Percentiles rank a stretch among this genome's conserved stretches.
Evolutionary conservation across 1,140 invertebrate species (phyloP).

Genomic region (Pseudobourletiella spinata): DNA sequence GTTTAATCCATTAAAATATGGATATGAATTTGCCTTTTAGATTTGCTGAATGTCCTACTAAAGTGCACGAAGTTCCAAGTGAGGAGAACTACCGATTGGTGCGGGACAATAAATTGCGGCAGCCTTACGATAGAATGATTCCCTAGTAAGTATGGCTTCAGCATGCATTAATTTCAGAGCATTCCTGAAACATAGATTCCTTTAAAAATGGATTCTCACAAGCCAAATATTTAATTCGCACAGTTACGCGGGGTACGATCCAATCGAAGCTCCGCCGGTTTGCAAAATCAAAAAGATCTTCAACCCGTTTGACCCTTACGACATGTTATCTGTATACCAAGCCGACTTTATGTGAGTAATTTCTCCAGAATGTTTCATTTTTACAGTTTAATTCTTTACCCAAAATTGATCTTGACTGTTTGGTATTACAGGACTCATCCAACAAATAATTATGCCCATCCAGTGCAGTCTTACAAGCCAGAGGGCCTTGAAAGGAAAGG

Average conservation of each 20-base stretch:
- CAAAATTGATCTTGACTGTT: neutral
- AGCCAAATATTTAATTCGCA: too few relatives aligned
- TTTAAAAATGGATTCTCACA: slow-evolving; percentile 3
- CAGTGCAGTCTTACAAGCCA: slow-evolving; percentile 6
- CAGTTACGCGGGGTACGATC: slow-evolving; percentile 19
- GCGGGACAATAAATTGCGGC: slow-evolving; percentile 21
- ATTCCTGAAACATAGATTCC: neutral
- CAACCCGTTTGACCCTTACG: slow-evolving; percentile 21
- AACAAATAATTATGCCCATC: slow-evolving; percentile 17
- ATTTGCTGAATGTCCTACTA: slow-evolving; percentile 23
- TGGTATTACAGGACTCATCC: slow-evolving; percentile 10
- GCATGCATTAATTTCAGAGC: too few relatives aligned
- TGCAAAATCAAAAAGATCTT: slow-evolving; percentile 31
- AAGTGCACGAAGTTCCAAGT: slow-evolving; percentile 9
- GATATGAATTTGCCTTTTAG: too few relatives aligned
- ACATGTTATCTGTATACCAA: slow-evolving; percentile 24
- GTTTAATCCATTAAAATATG: too few relatives aligned
- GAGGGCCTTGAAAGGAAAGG: slow-evolving; percentile 20
- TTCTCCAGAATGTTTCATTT: too few relatives aligned
- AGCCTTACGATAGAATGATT: slow-evolving; percentile 31
- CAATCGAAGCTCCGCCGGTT: slow-evolving; percentile 24
- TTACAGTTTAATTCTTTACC: neutral
- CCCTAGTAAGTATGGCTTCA: slow-evolving; percentile 17
- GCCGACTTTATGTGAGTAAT: slow-evolving; percentile 19
- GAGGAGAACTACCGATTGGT: slow-evolving; percentile 28